Percentiles rank a stretch among this genome's conserved stretches.
Evolutionary conservation across 2,113 vertebrate genomes (phyloP).

Genomic region (Tetraodon nigroviridis): DNA sequence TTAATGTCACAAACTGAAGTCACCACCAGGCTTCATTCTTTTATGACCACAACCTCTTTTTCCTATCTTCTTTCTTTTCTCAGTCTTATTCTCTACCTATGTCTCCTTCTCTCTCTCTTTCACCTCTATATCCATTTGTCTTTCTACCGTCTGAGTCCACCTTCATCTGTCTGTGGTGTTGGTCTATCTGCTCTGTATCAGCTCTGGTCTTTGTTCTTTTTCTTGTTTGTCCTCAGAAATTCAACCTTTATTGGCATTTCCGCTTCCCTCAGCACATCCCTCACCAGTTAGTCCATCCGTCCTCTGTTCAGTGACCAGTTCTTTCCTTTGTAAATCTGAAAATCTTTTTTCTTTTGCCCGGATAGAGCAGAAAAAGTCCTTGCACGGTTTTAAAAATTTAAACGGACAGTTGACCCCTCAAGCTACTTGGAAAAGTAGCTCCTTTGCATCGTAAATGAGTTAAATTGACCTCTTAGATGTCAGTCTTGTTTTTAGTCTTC

Average conservation of each 20-base stretch:
- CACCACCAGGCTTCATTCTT: too few species aligned
- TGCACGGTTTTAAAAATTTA: neutral
- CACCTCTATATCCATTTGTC: constrained; percentile 18
- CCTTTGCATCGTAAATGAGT: constrained; percentile 4
- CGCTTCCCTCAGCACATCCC: constrained; percentile 37
- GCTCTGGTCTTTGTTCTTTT: constrained; percentile 15
- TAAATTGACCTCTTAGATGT: constrained; percentile 48
- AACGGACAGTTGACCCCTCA: constrained; percentile 8
- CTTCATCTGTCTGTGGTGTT: constrained; percentile 34
- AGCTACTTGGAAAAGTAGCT: constrained; percentile 7
- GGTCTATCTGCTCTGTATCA: constrained; percentile 21
- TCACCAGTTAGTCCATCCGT: constrained; percentile 6
- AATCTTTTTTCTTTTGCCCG: constrained; percentile 2
- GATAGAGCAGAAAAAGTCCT: constrained; percentile 16
- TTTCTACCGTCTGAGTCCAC: constrained; percentile 27
- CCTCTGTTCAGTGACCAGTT: neutral
- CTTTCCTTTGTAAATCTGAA: too few species aligned
- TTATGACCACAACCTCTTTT: too few species aligned
- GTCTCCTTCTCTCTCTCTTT: constrained; percentile 30
- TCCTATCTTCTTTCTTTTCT: neutral
- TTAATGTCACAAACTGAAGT: too few species aligned
- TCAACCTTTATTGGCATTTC: constrained; percentile 25
- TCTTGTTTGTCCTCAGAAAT: constrained; percentile 19
- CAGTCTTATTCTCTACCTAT: neutral
- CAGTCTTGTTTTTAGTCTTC: constrained; percentile 63